Base-by-base conservation (phyloP, 1,140 invertebrate genomes). In the Stegodyphus dumicola region DNA sequence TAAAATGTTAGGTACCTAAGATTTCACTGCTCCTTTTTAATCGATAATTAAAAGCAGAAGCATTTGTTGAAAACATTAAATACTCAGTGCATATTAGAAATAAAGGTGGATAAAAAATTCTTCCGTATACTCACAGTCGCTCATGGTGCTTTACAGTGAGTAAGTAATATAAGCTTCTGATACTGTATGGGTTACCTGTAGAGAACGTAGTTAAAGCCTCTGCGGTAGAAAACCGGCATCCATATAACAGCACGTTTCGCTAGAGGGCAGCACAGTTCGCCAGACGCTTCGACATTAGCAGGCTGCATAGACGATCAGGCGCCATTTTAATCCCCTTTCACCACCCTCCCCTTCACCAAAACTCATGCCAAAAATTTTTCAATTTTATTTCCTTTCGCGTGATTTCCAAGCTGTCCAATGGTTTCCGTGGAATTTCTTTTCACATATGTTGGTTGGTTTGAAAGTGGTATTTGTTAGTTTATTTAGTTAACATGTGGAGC, bases 261-360 rank as follows among this genome's bases (percentile, higher is more conserved):
- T 52, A 81, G 78, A 73, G 78, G 78, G 78, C 78, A 81, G 69
- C 78, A 81, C 78, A 73, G 69, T 73, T 69, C 56, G 56, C 33
- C 33, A n/a, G 15, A 65, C 56, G 49, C 77, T 52, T 52, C 66
- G 65, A 65, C 77, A 77, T 48, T 60, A 65, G 75, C 65, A 60
- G 75, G n/a, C 60, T 7, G n/a, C 52, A 48, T 33, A 78, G 77
- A 78, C 77, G 52, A 53, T 52, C 53, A 64, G 77, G 52, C 77
- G 77, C 77, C 77, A 78, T 78, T 52, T 78, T 69, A n/a, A 69
- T 15, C 51, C 77, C 77, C 77, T 18, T 10, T 48, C 48, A 4
- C 33, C 49, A n/a, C 5, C 66, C 6, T 1, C 10, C 66, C 9
- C 9, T 11, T 9, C 56, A 60, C 33, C 33, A 33, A 33, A 15